These are phyloP conservation scores for Muntiacus muntjak DNA, from an alignment of 2,113 vertebrate genomes.

Conservation along the genomic window DNA sequence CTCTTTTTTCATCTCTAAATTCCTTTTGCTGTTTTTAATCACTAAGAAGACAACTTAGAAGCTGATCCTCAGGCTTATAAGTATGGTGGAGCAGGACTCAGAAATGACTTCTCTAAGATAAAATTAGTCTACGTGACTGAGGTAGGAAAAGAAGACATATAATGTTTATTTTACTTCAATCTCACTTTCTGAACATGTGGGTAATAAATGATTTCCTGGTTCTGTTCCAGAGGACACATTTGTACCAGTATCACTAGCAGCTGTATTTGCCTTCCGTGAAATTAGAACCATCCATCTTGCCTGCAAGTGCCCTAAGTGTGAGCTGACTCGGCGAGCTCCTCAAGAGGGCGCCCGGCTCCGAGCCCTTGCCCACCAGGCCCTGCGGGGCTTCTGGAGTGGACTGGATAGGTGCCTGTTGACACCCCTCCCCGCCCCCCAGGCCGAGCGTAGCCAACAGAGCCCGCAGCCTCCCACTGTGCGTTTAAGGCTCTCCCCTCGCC, in stretches of 20 bases:
- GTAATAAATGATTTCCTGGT: neutral
- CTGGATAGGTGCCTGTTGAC: accelerated
- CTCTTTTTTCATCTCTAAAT: neutral
- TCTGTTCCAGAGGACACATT: neutral
- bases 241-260: accelerated
- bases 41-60: neutral
- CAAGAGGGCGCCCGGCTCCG: neutral
- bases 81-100: neutral
- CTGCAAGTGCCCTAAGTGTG: neutral
- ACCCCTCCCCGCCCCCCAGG: no score
- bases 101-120: neutral
- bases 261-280: neutral
- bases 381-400: accelerated
- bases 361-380: accelerated
- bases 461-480: accelerated
- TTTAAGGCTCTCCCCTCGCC: accelerated
- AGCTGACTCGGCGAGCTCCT: accelerated
- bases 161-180: neutral
- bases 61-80: neutral
- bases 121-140: accelerated
- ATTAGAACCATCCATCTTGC: no score
- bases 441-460: accelerated
- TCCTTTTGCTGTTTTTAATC: neutral
- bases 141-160: neutral
- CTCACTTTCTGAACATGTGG: neutral